These are phyloP conservation scores for Phytoseiulus persimilis DNA, from an alignment of 2,888 invertebrate genomes.

Conservation along the genomic window DNA sequence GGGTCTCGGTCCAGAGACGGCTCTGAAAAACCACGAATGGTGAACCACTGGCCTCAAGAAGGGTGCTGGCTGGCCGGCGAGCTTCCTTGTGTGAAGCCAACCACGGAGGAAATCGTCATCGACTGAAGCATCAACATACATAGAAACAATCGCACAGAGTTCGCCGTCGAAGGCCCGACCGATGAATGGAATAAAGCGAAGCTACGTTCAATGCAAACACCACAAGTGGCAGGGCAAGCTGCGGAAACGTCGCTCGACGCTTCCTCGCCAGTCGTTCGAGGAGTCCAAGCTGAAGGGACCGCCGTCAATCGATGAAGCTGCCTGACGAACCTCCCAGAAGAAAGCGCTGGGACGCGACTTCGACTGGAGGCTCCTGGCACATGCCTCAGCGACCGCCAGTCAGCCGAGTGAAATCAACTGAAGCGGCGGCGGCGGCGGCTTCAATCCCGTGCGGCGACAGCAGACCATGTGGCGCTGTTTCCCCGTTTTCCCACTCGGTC, in stretches of 20 bases:
- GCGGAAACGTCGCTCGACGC: no score
- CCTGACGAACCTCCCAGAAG: background rate
- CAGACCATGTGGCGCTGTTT: background rate
- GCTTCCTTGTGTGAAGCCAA: background rate
- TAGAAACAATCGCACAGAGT: background rate
- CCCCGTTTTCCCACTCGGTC: background rate
- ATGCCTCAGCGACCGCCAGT: background rate
- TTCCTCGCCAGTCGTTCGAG: no score
- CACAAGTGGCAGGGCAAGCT: background rate
- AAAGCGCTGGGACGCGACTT: background rate
- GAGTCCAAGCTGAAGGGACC: no score
- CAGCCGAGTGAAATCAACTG: background rate
- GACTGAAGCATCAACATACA: background rate
- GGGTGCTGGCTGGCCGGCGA: background rate
- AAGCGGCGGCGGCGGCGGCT: no score
- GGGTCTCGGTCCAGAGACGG: slow-evolving; percentile 28
- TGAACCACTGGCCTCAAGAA: background rate
- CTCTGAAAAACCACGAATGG: slow-evolving; percentile 8
- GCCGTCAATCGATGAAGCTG: no score
- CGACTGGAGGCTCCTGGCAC: background rate
- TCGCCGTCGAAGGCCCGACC: background rate
- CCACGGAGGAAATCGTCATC: background rate
- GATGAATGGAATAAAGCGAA: background rate
- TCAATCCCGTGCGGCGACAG: background rate
- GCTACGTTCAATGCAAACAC: background rate